Evolutionary conservation across 1,140 invertebrate genomes (phyloP).

Genomic region (Chrysomallon squamiferum): DNA sequence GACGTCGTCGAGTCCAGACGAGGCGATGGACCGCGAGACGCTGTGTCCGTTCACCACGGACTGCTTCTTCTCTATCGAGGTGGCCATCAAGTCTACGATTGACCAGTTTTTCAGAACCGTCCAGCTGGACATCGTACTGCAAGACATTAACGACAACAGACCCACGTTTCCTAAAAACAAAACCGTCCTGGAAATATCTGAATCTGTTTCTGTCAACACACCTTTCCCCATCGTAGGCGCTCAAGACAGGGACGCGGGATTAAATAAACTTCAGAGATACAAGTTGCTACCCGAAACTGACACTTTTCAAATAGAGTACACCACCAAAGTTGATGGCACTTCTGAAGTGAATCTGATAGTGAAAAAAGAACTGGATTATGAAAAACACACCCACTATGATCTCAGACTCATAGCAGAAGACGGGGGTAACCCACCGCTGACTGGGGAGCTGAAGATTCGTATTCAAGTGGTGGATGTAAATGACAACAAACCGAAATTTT

Average conservation of each 20-base stretch:
- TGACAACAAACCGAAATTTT: constrained; percentile 53
- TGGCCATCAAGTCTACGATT: constrained; percentile 39
- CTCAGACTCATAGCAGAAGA: constrained; percentile 42
- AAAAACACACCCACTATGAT: constrained; percentile 33
- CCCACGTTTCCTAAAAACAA: constrained; percentile 39
- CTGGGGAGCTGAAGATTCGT: constrained; percentile 20
- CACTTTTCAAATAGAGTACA: constrained; percentile 41
- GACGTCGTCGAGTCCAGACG: constrained; percentile 6
- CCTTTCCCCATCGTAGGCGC: constrained; percentile 43
- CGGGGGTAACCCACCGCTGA: constrained; percentile 65
- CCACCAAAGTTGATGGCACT: constrained; percentile 44
- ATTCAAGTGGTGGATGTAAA: constrained; percentile 67
- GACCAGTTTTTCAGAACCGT: constrained; percentile 43
- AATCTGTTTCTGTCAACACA: constrained; percentile 41
- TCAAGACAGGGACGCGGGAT: constrained; percentile 46
- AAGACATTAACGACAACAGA: constrained; percentile 55
- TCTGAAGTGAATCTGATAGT: constrained; percentile 41
- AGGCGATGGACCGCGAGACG: constrained; percentile 26
- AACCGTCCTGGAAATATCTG: constrained; percentile 38
- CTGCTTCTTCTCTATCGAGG: constrained; percentile 35
- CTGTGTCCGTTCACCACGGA: constrained; percentile 42
- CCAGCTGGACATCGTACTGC: constrained; percentile 31
- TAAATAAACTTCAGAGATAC: constrained; percentile 39
- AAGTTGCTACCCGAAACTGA: constrained; percentile 20
- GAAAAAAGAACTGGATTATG: constrained; percentile 38